Evolutionary conservation across 1,140 invertebrate genomes (phyloP), one percentile per base, ranked within the genome.

Genomic region (Daktulosphaira vitifoliae): DNA sequence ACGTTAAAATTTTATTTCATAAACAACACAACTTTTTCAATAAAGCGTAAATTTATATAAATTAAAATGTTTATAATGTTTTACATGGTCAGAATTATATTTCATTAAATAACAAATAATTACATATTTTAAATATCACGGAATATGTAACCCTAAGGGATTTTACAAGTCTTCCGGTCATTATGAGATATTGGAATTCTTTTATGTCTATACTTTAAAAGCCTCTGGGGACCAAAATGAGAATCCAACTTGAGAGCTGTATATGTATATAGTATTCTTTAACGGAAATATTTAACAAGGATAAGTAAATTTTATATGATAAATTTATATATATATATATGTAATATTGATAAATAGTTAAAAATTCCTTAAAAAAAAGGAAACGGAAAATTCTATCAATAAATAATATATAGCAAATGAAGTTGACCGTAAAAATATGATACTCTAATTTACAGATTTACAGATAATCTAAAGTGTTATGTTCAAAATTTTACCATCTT

Each of bases 71-170:
- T n/a, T n/a, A n/a, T n/a, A n/a, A n/a, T n/a, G n/a, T n/a, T n/a
- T n/a, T n/a, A n/a, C n/a, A n/a, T n/a, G n/a, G n/a, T n/a, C n/a
- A 42, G 15, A 62, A 62, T 62, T 48, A 29, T 15, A 39, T 33
- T 62, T 46, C 44, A 48, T 62, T 48, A 62, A 62, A 62, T 29
- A 20, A 26, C n/a, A n/a, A n/a, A 48, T 62, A 46, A 62, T 62
- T 48, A 62, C 29, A 33, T 33, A 33, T 33, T 62, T 62, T 62
- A 46, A 62, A 62, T 44, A 62, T 46, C 25, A 20, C 56, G n/a
- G n/a, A n/a, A n/a, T n/a, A n/a, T n/a, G 18, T 0, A 16, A 18
- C 25, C 9, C 25, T 23, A 16, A 25, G 44, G 18, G 4, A 6
- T 48, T 46, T 59, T 46, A 25, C 26, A 29, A 22, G 23, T 20